Conservation (phyloP, 2,113 vertebrate genomes). For the Pampusana beccarii region DNA sequence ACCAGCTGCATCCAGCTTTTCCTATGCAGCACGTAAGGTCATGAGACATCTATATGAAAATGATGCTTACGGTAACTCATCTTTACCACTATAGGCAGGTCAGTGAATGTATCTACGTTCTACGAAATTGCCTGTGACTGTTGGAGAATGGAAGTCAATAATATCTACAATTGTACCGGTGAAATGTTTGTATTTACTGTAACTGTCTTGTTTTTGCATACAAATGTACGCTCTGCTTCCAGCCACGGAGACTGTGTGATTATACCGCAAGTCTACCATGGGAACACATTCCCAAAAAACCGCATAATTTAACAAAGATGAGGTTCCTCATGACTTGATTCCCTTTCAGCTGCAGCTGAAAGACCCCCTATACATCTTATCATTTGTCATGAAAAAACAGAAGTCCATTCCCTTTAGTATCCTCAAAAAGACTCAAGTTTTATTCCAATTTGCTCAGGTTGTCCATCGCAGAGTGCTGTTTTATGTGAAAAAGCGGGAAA, state of each 20-base stretch:
- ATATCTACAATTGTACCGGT: neutral
- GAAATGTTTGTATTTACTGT: conserved; percentile 35
- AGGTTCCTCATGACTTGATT: neutral
- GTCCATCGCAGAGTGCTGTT: neutral
- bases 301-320: neutral
- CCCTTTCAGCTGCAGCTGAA: neutral
- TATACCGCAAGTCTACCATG: neutral
- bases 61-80: neutral
- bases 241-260: neutral
- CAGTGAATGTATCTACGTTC: conserved; percentile 40
- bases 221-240: neutral
- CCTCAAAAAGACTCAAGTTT: neutral
- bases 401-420: neutral
- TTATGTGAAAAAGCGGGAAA: neutral
- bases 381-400: neutral
- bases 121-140: neutral
- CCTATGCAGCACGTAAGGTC: neutral
- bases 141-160: conserved; percentile 30
- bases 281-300: neutral
- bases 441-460: neutral
- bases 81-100: conserved; percentile 5
- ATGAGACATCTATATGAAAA: neutral
- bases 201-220: conserved; percentile 21
- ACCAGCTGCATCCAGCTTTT: neutral
- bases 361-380: neutral